Evolutionary conservation across 2,888 invertebrate species (phyloP), one percentile per base, ranked within the genome.

Genomic region (Microctonus aethiopoides): DNA sequence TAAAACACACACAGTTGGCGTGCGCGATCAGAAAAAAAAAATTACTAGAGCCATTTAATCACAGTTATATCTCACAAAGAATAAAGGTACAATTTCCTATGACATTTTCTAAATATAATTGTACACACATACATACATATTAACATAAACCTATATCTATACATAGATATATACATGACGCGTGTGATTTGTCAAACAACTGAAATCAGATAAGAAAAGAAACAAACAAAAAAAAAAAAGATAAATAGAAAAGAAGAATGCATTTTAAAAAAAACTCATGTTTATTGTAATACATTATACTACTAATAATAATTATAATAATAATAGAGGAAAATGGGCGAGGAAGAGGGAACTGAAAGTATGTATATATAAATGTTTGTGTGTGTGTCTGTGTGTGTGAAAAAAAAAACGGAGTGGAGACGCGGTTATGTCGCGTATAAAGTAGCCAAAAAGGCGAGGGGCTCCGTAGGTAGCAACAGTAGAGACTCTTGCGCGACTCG

Each of bases 391-490:
- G n/a, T n/a, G n/a, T n/a, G n/a, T n/a, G n/a, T n/a, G 16, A 57
- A 16, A 46, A 24, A 20, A n/a, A 41, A 41, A 62, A 36, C 52
- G 24, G 36, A 46, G 57, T 22, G 24, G 29, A 59, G 64, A 39
- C 41, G 41, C 41, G 41, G 41, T 46, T 46, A 46, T 46, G 16
- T 46, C 41, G 41, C n/a, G 41, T 46, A 46, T 46, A 46, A 16
- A 46, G 41, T 46, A 46, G 65, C 72, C 68, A 56, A 65, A 54
- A 36, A 62, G 56, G 56, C 61, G 16, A 65, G 24, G 52, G 41
- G 54, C 29, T 54, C 63, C 72, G 73, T 76, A 74, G 74, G 72
- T 76, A 75, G 75, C 76, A 76, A 75, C 76, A 76, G 70, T 67
- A 61, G 59, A 67, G 65, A 65, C 34, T 69, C 59, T 46, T 61